Evolutionary conservation across 2,113 vertebrate species (phyloP), one percentile per base, ranked within the genome.

Genomic region (Suricata suricatta): DNA sequence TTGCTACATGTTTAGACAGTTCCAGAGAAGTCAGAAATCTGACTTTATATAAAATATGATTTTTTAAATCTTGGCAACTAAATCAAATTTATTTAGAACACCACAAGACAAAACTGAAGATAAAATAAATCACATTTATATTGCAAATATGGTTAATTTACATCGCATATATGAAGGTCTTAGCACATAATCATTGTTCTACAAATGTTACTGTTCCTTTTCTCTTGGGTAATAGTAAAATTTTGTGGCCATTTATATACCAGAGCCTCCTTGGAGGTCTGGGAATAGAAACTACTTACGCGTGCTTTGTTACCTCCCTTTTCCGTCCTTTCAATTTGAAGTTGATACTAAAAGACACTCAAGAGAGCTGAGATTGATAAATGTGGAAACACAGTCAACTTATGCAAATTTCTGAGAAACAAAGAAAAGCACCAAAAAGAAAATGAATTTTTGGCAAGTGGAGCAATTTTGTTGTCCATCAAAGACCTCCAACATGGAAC

Each of bases 371-470:
- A 90, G 64, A 80, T 47, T 84, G 19, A 74, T 5, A 88, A 80
- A 41, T 64, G 15, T 76, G 13, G 60, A n/a, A 71, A 72, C 50
- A 60, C 92, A 95, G 69, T 69, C 77, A 96, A 60, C 93, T 82
- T 52, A 80, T 92, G 14, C 33, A 87, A 96, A 93, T 97, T 96
- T 95, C 88, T 86, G 25, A 93, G 90, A 96, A 97, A 98, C 47
- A 60, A 88, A 97, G 82, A 97, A 76, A 85, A 92, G 50, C 60
- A 79, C 97, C 97, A 72, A 97, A 71, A 96, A 97, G 63, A 92
- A 98, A 92, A 9, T 1, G 1, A 93, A 95, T 83, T 85, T 94
- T 74, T 92, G 77, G 0, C 2, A 97, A 84, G 71, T 31, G 86
- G 95, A 98, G 52, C n/a, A 93, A 84, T 38, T 29, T 81, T 74